Evolutionary conservation across 2,113 vertebrate species (phyloP), one percentile per base, ranked within the genome.

Genomic region (Pollachius pollachius): DNA sequence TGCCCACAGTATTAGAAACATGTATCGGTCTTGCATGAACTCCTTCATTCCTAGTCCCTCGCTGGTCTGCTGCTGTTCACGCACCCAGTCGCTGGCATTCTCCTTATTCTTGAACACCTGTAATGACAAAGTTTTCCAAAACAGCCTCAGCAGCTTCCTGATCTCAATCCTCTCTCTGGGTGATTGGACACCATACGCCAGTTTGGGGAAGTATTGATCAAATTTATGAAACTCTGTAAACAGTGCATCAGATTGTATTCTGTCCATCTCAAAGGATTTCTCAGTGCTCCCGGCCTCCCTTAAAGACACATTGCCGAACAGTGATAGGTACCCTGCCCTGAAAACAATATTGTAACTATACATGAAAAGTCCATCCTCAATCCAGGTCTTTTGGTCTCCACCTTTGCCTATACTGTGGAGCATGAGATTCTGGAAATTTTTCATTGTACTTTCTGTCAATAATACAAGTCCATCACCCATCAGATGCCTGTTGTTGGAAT

Each of bases 1-100:
- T 0, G 95, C 95, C 96, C 95, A 98, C 8, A 98, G 94, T 2
- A 98, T 91, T 79, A 96, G 66, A 63, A 99, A 93, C 92, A 94
- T 95, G 78, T 92, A 94, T 7, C 89, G 90, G 73, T 86, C 83
- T 69, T 89, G 80, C 95, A 96, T 96, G 18, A 76, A 75, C 0
- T 91, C 85, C 0, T 89, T 48, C 1, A 91, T 65, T 0, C 92
- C 93, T 0, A 0, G 0, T 57, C 95, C 93, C 3, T 69, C 74
- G 70, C 92, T 88, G 8, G 25, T 1, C 23, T 89, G 87, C 5
- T 88, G 81, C 62, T 94, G 89, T 1, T 92, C 89, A 0, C 54
- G 65, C 17, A 98, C 37, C 97, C 97, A 99, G 18, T 64, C 64
- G 15, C 95, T 97, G 41, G 95, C 56, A 25, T 94, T 94, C 0